Evolutionary conservation across 2,113 vertebrate species (phyloP), one percentile per base, ranked within the genome.

Genomic region (Capreolus pygargus): DNA sequence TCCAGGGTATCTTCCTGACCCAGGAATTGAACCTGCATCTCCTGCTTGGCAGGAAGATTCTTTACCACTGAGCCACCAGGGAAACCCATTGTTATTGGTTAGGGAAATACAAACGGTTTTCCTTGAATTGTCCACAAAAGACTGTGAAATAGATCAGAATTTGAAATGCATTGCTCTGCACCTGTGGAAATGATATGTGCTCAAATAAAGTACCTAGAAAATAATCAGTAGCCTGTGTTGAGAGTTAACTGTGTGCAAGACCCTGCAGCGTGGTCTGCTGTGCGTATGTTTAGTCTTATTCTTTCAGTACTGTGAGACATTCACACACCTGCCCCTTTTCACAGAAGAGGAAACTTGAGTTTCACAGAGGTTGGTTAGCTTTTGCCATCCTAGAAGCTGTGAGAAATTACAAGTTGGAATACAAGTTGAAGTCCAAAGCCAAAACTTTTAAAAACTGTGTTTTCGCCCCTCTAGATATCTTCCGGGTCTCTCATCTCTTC

Each of bases 91-190:
- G 55, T 52, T 93, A 57, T 84, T 64, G 23, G 86, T 90, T 19
- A 70, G 64, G 58, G 74, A 97, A 91, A 92, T 78, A 74, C 50
- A 92, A 82, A 83, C 85, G 61, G 90, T 92, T 95, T 95, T 95
- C 58, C 43, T 97, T 96, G 33, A 95, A 50, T 7, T 91, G 21
- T 7, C 60, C 67, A 88, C 6, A 92, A 83, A 96, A 78, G 67
- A 94, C 45, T 61, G 7, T 61, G 21, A 81, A 61, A 86, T 67
- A 92, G 54, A 86, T 97, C 78, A 78, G 61, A 85, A 60, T 94
- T 94, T 94, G 52, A 92, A 98, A 87, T 61, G 74, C 47, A 55
- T 93, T 64, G 3, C 39, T 76, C 43, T 84, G n/a, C 57, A 95
- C 85, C 85, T 94, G 19, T 3, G 45, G 36, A 92, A 86, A 60